Percentiles rank a stretch among this genome's conserved stretches.
These are phyloP conservation scores for Meteorus colon DNA, from an alignment of 2,888 invertebrate genomes.

Conservation along the genomic window DNA sequence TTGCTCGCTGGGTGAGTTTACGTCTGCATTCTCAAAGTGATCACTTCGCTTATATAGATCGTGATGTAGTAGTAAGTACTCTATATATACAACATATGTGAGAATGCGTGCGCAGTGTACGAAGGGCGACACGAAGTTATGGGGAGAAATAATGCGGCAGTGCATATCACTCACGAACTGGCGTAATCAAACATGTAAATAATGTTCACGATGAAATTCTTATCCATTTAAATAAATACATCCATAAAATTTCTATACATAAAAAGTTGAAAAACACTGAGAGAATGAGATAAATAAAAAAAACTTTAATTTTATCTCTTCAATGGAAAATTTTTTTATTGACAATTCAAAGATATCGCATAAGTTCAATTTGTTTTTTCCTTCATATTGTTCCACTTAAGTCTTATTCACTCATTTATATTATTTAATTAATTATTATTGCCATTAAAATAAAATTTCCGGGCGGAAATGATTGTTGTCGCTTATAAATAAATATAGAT, in stretches of 20 bases:
- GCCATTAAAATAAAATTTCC: constrained; percentile 1
- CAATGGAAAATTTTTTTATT: constrained; percentile 13
- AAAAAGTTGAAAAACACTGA: not conserved
- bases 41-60: constrained; percentile 22
- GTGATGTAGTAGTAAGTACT: not conserved
- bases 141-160: constrained; percentile 2
- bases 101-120: not conserved
- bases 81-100: not conserved
- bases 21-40: constrained; percentile 43
- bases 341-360: not conserved
- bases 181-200: constrained; percentile 34
- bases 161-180: constrained; percentile 13
- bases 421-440: constrained; percentile 14
- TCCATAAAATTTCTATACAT: not conserved
- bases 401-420: not conserved
- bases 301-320: not conserved
- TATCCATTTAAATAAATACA: constrained; percentile 6
- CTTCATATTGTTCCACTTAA: not conserved
- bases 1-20: constrained; percentile 41
- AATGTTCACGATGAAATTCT: not conserved
- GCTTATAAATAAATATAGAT: constrained; percentile 13
- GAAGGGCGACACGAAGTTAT: not conserved
- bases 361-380: not conserved
- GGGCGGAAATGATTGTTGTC: constrained; percentile 41
- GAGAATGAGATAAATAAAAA: not conserved